Base-by-base conservation (phyloP, 1,140 invertebrate species). In the Halesus radiatus region DNA sequence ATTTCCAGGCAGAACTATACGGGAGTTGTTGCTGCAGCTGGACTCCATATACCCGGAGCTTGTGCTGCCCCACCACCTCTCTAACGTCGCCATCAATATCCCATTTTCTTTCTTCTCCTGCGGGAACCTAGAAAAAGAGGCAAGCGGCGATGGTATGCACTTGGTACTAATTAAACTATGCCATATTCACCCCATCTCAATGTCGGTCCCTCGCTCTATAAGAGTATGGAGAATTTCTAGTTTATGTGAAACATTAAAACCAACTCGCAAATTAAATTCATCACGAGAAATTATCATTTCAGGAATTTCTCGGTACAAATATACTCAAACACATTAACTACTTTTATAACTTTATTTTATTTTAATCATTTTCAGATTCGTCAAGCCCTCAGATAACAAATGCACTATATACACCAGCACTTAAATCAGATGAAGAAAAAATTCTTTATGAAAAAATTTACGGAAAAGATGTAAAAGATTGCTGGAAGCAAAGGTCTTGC, bases 381-480 rank as follows among this genome's bases (percentile, higher is more conserved):
- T 58, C 26, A 5, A 58, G 32, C n/a, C 8, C 26, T 37, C 10
- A 23, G 29, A 20, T 58, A 29, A 58, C 15, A 16, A 58, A 75
- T 32, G 32, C 54, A 6, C n/a, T 75, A 10, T 75, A 75, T 20
- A 20, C 7, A 20, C 72, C 72, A 23, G n/a, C 60, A 56, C 20
- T 78, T 0, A 37, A 72, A 58, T 32, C 77, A 20, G 52, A 72
- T 18, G 77, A 79, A n/a, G 77, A 79, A 56, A 79, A 79, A 79
- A 29, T 16, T 20, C 54, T 79, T 26, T 72, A 70, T 60, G 22
- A 26, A 23, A 70, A 22, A 66, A 29, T 76, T 7, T 64, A 76
- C 45, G 37, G 45, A 6, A 76, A 66, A 20, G 23, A 8, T 10
- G 58, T 64, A 0, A 32, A 23, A 50, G 37, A 76, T 22, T 29